phyloP scores from a whole-genome alignment of 1,140 invertebrate genomes.

The Atopsyche davidsoni region DNA sequence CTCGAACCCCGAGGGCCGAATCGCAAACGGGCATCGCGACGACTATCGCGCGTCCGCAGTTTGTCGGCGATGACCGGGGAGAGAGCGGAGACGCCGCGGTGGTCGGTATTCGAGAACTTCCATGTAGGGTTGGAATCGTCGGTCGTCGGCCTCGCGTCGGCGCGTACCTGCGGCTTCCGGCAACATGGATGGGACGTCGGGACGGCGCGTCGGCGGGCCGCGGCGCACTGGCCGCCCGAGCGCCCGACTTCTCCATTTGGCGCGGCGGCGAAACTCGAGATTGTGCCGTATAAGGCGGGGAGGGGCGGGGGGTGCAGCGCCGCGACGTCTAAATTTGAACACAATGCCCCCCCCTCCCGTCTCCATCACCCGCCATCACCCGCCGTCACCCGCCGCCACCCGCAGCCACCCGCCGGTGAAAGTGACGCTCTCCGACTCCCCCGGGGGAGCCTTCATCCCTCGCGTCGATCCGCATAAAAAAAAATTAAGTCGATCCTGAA shows the following conservation, averaged over 20 bases:
- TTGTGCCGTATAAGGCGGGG: conserved; percentile 26
- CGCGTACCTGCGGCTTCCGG: conserved; percentile 25
- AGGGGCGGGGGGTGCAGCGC: conserved; percentile 14
- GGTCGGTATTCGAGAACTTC: too few species aligned
- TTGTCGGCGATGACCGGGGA: too few species aligned
- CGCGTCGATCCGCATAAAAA: too few species aligned
- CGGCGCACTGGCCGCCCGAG: conserved; percentile 11
- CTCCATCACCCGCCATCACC: background rate
- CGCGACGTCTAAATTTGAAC: conserved; percentile 26
- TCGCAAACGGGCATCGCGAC: too few species aligned
- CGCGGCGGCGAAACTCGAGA: conserved; percentile 28
- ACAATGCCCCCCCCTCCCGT: conserved; percentile 22
- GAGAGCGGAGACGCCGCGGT: too few species aligned
- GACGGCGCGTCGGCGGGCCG: conserved; percentile 9
- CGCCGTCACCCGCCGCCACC: background rate
- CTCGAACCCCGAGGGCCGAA: too few species aligned
- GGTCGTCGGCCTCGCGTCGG: conserved; percentile 1
- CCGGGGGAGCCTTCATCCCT: too few species aligned
- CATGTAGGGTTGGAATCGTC: conserved; percentile 1
- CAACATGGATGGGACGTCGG: conserved; percentile 19
- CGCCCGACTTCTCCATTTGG: conserved; percentile 28
- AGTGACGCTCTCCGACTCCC: conserved; percentile 1
- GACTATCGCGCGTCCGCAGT: too few species aligned
- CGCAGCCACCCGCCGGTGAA: background rate
- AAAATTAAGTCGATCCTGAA: too few species aligned